Evolutionary conservation across 1,140 invertebrate species (phyloP), one percentile per base, ranked within the genome.

Genomic region (Cotesia typhae): DNA sequence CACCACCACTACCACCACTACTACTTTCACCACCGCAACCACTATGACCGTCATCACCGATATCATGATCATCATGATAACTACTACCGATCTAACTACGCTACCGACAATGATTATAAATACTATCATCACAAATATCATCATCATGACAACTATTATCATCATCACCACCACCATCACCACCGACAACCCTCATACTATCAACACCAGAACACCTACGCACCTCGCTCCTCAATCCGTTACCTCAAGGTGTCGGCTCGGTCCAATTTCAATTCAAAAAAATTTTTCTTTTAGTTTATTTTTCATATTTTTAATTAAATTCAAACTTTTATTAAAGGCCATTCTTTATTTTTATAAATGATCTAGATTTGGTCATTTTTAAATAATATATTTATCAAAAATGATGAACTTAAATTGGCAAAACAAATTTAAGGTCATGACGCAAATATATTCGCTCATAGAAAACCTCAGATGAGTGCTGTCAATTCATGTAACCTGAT

Each of bases 161-260:
- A 81, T n/a, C n/a, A n/a, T 68, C 76, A 79, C 74, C 77, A 83
- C 78, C 78, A 79, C 77, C 78, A 79, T 77, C 77, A 83, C 78
- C 81, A 84, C 78, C 81, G 81, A 84, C 78, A 69, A 80, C 76
- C 83, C 81, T 84, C 80, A 80, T 82, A 84, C 74, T 80, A 82
- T 76, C 83, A 83, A 81, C 83, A 82, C 77, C 82, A 83, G 78
- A 83, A 81, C 79, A 83, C 79, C 79, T 82, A 83, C 80, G 83
- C 79, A 84, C 83, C 85, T 85, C 84, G 85, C 80, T 85, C 81
- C 82, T 87, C 82, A 80, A 85, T 84, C 79, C 83, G 79, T 84
- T 81, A 84, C 74, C 83, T 82, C 77, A 85, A 87, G 85, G 85
- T 87, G 80, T 85, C 78, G 80, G 76, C 77, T 81, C 81, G 82